These are phyloP conservation scores for Scalopus aquaticus DNA, from an alignment of 2,113 vertebrate species.

Conservation along the genomic window DNA sequence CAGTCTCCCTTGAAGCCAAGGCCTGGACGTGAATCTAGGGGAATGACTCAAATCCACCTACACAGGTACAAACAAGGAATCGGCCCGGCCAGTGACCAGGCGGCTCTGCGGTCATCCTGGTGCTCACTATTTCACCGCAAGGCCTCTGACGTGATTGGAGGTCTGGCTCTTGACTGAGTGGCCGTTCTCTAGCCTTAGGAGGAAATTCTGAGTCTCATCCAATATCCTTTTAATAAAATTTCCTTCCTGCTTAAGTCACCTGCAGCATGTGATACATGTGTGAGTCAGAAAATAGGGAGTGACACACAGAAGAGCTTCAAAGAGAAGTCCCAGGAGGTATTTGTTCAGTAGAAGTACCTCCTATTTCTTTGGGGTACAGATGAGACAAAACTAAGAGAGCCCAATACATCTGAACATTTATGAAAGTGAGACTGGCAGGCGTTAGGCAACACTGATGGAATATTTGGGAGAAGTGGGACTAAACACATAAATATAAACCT, in stretches of 20 bases:
- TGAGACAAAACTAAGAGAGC: neutral
- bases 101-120: neutral
- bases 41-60: neutral
- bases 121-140: neutral
- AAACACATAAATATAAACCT: neutral
- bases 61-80: neutral
- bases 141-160: neutral
- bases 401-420: neutral
- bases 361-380: rapidly evolving
- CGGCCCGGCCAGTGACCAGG: no score
- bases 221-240: neutral
- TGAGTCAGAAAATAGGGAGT: neutral
- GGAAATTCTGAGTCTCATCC: neutral
- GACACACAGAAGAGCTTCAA: neutral
- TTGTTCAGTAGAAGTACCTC: neutral
- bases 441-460: neutral
- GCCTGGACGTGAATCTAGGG: neutral
- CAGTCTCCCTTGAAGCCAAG: neutral
- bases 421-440: neutral
- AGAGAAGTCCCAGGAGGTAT: neutral
- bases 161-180: neutral
- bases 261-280: neutral
- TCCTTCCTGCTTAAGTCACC: neutral
- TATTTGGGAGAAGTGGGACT: neutral
- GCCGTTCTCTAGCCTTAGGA: neutral